These are phyloP conservation scores for Myotis daubentonii DNA, from an alignment of 2,797 vertebrate species.

Conservation along the genomic window DNA sequence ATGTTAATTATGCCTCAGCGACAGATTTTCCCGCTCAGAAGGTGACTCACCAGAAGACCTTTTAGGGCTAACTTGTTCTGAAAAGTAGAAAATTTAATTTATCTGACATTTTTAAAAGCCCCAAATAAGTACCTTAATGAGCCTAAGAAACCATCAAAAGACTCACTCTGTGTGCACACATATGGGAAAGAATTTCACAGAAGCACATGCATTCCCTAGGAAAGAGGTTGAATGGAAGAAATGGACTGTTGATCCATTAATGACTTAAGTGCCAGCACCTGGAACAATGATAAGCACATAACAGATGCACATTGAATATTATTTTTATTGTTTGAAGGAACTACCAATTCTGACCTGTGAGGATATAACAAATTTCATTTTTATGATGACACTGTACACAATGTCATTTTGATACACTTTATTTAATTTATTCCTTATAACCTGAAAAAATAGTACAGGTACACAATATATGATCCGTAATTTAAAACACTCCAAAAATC, in stretches of 20 bases:
- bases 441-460: not conserved
- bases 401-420: not conserved
- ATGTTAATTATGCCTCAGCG: slow-evolving; percentile 75
- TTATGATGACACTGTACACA: not conserved
- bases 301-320: not conserved
- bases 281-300: not conserved
- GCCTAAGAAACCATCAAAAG: slow-evolving; percentile 45
- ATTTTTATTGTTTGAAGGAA: not conserved
- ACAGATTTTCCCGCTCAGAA: slow-evolving; percentile 69
- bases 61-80: slow-evolving; percentile 66
- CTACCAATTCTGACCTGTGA: not conserved
- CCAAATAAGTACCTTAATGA: slow-evolving; percentile 56
- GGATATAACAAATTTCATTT: not conserved
- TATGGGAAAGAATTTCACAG: not conserved
- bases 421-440: not conserved
- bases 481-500: not conserved
- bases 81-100: slow-evolving; percentile 68
- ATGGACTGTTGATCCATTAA: not conserved
- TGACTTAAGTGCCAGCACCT: not conserved
- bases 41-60: slow-evolving; percentile 72
- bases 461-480: not conserved
- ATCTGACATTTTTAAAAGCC: slow-evolving; percentile 60
- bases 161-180: not conserved
- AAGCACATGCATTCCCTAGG: not conserved
- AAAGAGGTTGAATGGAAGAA: not conserved